Evolutionary conservation across 2,113 vertebrate species (phyloP), one percentile per base, ranked within the genome.

Genomic region (Tichodroma muraria): DNA sequence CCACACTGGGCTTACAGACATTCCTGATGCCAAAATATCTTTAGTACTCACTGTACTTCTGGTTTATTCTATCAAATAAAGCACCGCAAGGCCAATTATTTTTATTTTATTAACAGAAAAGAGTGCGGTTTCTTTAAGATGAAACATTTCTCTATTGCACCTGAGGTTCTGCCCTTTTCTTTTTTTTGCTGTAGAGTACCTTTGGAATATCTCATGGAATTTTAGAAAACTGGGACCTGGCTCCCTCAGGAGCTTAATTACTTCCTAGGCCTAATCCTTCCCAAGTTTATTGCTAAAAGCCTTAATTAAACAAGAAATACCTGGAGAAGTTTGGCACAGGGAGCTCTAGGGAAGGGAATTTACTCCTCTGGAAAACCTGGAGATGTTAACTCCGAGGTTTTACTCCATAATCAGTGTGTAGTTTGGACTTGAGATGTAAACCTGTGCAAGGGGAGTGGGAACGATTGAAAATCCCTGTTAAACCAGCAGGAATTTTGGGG

Each of bases 231-330:
- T 22, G 57, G 35, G 44, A 82, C 24, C 49, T 63, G 68, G 11
- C 27, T 82, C 49, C 75, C 65, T 95, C 33, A 47, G 68, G 57
- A 64, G 35, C 30, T 47, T 85, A 72, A 82, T 76, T 85, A 65
- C 47, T 60, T 85, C 86, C 35, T 75, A 17, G 38, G 72, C 35
- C 53, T 91, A 85, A 79, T 71, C 30, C 31, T 82, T 79, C 37
- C 42, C 49, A 33, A 68, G 49, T 38, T 93, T 85, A 64, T 68
- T 89, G 44, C 24, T 79, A 79, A 91, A 91, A 85, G 16, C 61
- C 40, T 80, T 88, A 84, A 93, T 87, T 89, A 88, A 93, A 85
- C 40, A 89, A 82, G 75, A 76, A 88, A 56, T 33, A 78, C 70
- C 65, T 79, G 22, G 33, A 71, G 66, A 44, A 52, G 19, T 76